phyloP scores from a whole-genome alignment of 2,888 invertebrate genomes.

The Acronicta aceris region DNA sequence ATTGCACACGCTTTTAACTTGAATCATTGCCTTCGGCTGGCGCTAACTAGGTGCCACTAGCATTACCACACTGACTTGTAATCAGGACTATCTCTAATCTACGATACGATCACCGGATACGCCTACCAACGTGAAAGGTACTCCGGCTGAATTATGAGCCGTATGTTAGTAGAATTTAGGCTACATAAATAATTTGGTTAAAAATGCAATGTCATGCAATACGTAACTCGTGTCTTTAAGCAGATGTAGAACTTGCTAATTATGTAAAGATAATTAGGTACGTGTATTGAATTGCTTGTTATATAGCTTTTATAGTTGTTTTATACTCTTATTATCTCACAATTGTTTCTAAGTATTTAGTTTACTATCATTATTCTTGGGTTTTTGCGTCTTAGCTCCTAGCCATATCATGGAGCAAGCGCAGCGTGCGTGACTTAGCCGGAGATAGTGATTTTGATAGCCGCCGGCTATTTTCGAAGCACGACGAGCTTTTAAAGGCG shows the following conservation, averaged over 20 bases:
- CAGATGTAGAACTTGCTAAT: slow-evolving; percentile 7
- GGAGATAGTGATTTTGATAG: slow-evolving; percentile 68
- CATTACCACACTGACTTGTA: slow-evolving; percentile 58
- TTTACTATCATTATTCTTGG: slow-evolving; percentile 20
- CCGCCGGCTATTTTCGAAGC: slow-evolving; percentile 67
- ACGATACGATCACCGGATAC: slow-evolving; percentile 54
- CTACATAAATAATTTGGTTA: slow-evolving; percentile 23
- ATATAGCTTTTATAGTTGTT: slow-evolving; percentile 5
- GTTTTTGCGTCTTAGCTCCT: slow-evolving; percentile 50
- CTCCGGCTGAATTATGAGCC: slow-evolving; percentile 32
- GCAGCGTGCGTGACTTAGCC: slow-evolving; percentile 72
- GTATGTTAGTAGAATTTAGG: slow-evolving; percentile 28
- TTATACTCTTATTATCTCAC: background rate
- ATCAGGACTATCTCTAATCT: slow-evolving; percentile 56
- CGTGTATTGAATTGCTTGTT: background rate
- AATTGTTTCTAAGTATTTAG: slow-evolving; percentile 23
- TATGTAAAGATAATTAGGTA: slow-evolving; percentile 18
- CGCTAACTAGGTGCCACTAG: slow-evolving; percentile 66
- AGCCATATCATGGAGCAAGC: slow-evolving; percentile 59
- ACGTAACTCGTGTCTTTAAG: slow-evolving; percentile 14
- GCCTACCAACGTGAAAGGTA: slow-evolving; percentile 47
- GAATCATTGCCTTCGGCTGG: slow-evolving; percentile 57
- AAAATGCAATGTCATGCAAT: slow-evolving; percentile 38
- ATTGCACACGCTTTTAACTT: slow-evolving; percentile 45
- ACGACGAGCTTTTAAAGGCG: slow-evolving; percentile 59